Evolutionary conservation across 30 jellyfish, hydroid and myxozoan species (phyloP).

Genomic region (Nemopilema nomurai): DNA sequence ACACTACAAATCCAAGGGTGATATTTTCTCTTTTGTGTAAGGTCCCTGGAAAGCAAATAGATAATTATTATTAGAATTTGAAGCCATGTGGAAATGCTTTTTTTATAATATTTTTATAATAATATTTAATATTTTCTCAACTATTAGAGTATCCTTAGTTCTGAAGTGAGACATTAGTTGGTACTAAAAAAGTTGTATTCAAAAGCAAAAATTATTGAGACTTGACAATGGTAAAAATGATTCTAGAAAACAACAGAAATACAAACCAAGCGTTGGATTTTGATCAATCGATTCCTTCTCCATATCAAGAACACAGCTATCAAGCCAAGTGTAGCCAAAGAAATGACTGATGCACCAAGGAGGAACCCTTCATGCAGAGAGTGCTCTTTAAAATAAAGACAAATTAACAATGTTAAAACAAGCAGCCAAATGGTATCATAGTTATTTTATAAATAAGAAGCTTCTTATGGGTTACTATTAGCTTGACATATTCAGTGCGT

Average conservation of each 20-base stretch:
- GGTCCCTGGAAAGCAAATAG: conserved; percentile 3
- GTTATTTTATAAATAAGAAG: no score
- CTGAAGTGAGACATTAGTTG: no score
- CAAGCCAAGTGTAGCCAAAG: conserved; percentile 47
- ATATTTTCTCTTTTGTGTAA: conserved; percentile 18
- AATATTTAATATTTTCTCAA: no score
- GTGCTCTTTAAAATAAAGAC: conserved; percentile 10
- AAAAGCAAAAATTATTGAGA: no score
- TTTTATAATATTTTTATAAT: no score
- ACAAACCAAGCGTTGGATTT: conserved; percentile 28
- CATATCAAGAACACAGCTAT: conserved; percentile 49
- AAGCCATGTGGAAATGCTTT: no score
- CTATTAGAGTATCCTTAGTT: no score
- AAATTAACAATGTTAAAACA: background rate
- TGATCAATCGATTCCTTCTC: conserved; percentile 47
- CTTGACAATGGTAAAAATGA: background rate
- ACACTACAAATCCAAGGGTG: conserved; percentile 28
- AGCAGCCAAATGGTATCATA: background rate
- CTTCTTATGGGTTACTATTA: no score
- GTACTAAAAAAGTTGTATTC: no score
- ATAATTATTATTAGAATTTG: background rate
- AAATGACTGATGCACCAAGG: conserved; percentile 31
- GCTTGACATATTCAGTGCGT: no score
- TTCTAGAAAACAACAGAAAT: no score
- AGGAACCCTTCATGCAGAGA: conserved; percentile 33